These are phyloP conservation scores for Drusus annulatus DNA, from an alignment of 1,140 invertebrate genomes.

Conservation along the genomic window DNA sequence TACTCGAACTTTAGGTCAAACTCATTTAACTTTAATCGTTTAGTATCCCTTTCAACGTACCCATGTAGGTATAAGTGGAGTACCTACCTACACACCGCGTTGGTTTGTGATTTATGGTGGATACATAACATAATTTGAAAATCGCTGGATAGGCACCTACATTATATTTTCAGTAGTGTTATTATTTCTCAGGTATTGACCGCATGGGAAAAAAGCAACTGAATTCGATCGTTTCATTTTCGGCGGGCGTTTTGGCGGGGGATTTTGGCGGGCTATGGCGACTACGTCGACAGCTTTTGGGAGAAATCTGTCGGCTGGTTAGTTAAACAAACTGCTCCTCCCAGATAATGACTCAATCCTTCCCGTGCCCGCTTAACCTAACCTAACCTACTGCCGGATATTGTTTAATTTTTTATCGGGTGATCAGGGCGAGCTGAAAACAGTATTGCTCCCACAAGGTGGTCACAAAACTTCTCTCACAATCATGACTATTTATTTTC, in stretches of 20 bases:
- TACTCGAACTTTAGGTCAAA: too few relatives aligned
- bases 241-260: too few relatives aligned
- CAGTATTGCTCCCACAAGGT: slow-evolving; percentile 2
- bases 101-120: too few relatives aligned
- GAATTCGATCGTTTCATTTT: not conserved
- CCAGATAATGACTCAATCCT: slow-evolving; percentile 53
- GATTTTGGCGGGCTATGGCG: slow-evolving; percentile 25
- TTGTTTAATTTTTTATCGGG: slow-evolving; percentile 53
- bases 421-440: slow-evolving; percentile 31
- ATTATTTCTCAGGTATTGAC: not conserved
- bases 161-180: not conserved
- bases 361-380: not conserved
- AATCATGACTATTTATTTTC: too few relatives aligned
- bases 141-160: not conserved
- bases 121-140: not conserved
- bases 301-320: slow-evolving; percentile 18
- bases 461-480: not conserved
- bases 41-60: too few relatives aligned
- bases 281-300: slow-evolving; percentile 15
- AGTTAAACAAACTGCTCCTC: slow-evolving; percentile 12
- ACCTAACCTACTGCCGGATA: slow-evolving; percentile 46
- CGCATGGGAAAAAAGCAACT: not conserved
- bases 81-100: too few relatives aligned
- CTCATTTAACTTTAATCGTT: too few relatives aligned
- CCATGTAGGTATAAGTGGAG: too few relatives aligned